Evolutionary conservation across 2,797 vertebrate species (phyloP).

Genomic region (Poecilia picta): DNA sequence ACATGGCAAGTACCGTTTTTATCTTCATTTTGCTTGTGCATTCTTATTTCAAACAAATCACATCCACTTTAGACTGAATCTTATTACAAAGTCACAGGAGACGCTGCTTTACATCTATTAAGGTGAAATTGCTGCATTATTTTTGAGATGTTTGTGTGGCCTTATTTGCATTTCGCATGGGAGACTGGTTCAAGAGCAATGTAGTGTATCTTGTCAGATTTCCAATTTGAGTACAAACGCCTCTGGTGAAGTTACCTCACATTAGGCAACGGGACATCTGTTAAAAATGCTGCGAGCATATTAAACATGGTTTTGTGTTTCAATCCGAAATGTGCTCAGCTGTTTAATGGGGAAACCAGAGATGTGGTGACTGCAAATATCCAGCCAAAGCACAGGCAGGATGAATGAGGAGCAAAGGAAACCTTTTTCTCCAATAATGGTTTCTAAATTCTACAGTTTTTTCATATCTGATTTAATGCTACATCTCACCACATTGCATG

Average conservation of each 20-base stretch:
- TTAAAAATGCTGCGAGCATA: constrained; percentile 51
- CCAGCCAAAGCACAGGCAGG: constrained; percentile 10
- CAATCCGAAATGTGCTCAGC: constrained; percentile 19
- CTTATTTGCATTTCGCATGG: constrained; percentile 60
- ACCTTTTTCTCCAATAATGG: not conserved
- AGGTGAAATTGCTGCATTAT: constrained; percentile 28
- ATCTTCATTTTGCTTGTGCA: not conserved
- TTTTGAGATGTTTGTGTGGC: constrained; percentile 37
- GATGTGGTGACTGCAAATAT: constrained; percentile 27
- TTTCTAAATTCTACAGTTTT: not conserved
- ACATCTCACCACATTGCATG: constrained; percentile 18
- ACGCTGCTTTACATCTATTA: constrained; percentile 8
- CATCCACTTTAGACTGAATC: constrained; percentile 16
- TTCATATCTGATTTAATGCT: not conserved
- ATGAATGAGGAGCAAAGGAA: constrained; percentile 13
- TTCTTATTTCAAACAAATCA: not conserved
- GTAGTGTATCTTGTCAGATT: constrained; percentile 41
- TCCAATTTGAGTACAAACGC: constrained; percentile 55
- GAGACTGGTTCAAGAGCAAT: constrained; percentile 45
- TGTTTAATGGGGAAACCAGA: constrained; percentile 27
- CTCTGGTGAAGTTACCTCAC: constrained; percentile 48
- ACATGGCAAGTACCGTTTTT: not conserved
- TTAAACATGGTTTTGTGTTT: constrained; percentile 40
- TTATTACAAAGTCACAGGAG: constrained; percentile 25
- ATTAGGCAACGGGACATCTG: constrained; percentile 64